phyloP scores from a whole-genome alignment of 2,888 invertebrate genomes.

The Hirtodrosophila histrioides region DNA sequence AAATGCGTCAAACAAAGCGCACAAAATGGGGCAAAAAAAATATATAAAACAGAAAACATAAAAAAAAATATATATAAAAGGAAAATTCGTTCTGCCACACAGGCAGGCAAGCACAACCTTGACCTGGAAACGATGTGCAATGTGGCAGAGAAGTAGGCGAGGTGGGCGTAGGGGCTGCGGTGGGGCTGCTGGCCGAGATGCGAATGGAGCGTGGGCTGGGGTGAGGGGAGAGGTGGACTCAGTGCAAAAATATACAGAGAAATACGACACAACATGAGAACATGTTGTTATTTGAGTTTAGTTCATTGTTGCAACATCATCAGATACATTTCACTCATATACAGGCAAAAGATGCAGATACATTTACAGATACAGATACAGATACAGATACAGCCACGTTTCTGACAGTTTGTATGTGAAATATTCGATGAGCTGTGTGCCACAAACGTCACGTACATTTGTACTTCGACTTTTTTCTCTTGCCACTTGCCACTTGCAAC shows the following conservation, averaged over 20 bases:
- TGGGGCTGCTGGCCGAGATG: constrained; percentile 34
- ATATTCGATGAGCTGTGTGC: neutral
- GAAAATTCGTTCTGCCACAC: constrained; percentile 24
- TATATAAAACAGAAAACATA: constrained; percentile 4
- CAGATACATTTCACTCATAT: constrained; percentile 1
- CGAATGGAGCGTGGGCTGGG: constrained; percentile 28
- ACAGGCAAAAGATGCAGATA: constrained; percentile 15
- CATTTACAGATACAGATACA: constrained; percentile 3
- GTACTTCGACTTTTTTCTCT: too few relatives aligned
- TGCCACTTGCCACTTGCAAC: constrained; percentile 5
- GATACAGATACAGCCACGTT: too few relatives aligned
- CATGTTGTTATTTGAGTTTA: constrained; percentile 72
- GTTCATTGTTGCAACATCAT: constrained; percentile 57
- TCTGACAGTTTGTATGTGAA: too few relatives aligned
- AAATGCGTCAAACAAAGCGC: constrained; percentile 18
- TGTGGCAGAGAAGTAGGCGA: constrained; percentile 26
- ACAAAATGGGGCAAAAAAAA: constrained; percentile 10
- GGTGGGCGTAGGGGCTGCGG: constrained; percentile 17
- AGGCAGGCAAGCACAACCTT: constrained; percentile 76
- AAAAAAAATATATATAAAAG: constrained; percentile 11
- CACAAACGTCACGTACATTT: constrained; percentile 22
- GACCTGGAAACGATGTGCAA: constrained; percentile 81
- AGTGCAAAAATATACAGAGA: constrained; percentile 16
- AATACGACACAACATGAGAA: constrained; percentile 28
- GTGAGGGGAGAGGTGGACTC: too few relatives aligned